Percentiles rank a stretch among this genome's conserved stretches.
Conservation (phyloP, 2,888 invertebrate species). For the Leucophenga montana region DNA sequence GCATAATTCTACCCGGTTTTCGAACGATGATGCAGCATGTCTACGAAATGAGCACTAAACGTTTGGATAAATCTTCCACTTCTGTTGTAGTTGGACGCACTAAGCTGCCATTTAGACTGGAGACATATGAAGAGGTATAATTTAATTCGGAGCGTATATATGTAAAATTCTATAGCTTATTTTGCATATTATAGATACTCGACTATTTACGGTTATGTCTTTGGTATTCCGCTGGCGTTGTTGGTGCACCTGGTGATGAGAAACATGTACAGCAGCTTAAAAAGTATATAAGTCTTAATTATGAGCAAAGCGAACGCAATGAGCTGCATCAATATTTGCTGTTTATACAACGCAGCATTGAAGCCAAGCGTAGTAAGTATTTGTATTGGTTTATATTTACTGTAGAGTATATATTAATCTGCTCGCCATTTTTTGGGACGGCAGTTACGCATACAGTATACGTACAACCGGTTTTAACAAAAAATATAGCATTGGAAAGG, state of each 20-base stretch:
- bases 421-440: too few species aligned
- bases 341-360: constrained; percentile 79
- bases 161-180: constrained; percentile 9
- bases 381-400: not conserved
- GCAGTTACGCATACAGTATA: too few species aligned
- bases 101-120: constrained; percentile 81
- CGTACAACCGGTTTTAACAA: too few species aligned
- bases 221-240: constrained; percentile 77
- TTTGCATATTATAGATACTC: constrained; percentile 71
- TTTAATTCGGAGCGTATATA: not conserved
- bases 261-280: constrained; percentile 78
- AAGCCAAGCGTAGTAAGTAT: constrained; percentile 79
- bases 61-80: constrained; percentile 76
- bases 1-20: constrained; percentile 81
- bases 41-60: constrained; percentile 78
- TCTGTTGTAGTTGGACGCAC: constrained; percentile 79
- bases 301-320: constrained; percentile 75
- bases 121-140: constrained; percentile 83
- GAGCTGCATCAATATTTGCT: constrained; percentile 80
- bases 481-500: too few species aligned
- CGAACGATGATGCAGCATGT: constrained; percentile 82
- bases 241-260: constrained; percentile 77
- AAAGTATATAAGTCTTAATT: constrained; percentile 76
- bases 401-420: too few species aligned
- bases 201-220: constrained; percentile 87